Base-by-base conservation (phyloP, 2,888 invertebrate species). In the Mimas tiliae region DNA sequence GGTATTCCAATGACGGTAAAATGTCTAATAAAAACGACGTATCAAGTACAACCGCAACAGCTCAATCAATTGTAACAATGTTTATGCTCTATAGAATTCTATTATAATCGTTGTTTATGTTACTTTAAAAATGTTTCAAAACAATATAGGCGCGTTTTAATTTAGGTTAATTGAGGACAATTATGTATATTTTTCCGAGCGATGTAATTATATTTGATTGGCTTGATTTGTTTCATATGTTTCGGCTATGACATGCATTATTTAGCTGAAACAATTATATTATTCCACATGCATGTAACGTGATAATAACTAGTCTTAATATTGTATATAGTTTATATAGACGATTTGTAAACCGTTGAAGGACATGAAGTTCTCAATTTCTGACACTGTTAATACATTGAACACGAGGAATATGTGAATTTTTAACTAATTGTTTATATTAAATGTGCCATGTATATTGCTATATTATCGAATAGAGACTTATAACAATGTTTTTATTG, bases 271-370 rank as follows among this genome's bases (percentile, higher is more conserved):
- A 68, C 66, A 69, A 70, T 70, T 73, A 74, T 70, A 74, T 78
- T 74, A 79, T 74, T 83, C 78, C 80, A 84, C 79, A 84, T 85
- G 81, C 85, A 83, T 87, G 93, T 91, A 93, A 93, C 91, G 91
- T 92, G 93, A 93, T 93, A 93, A 93, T 93, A 93, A 93, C 86
- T 93, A 93, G 93, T 79, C 76, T 82, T 88, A 86, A 87, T 81
- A 64, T 68, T 91, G 90, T 92, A 92, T 79, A 92, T 90, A 91
- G 78, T 83, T 84, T 83, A 80, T 68, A 74, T 88, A 89, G 87
- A 81, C 69, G 71, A 79, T 82, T 82, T 81, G 70, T 72, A 72
- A 82, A 79, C 77, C 76, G 76, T 81, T 84, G 77, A 86, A 77
- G 74, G 78, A 81, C 81, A 77, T 71, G 75, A 77, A 79, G 77